A percentile compares a stretch with the other conserved stretches of the same genome.
phyloP scores from a whole-genome alignment of 2,888 invertebrate genomes.

The Pandemis cinnamomeana region DNA sequence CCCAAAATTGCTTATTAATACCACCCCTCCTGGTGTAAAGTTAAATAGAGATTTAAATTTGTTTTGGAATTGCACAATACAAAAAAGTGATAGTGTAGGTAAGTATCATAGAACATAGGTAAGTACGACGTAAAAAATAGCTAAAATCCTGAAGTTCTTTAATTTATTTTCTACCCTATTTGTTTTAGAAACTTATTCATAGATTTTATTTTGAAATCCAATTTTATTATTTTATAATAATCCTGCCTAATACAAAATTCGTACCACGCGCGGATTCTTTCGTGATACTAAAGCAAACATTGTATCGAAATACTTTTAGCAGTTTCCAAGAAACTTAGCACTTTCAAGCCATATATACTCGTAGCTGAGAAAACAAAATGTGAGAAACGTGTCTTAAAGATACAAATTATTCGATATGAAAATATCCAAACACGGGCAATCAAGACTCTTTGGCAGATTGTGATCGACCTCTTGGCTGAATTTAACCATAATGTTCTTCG shows the following conservation, averaged over 20 bases:
- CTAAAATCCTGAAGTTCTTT: too few species aligned
- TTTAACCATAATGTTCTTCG: too few species aligned
- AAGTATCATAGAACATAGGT: too few species aligned
- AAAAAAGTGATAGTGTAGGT: too few species aligned
- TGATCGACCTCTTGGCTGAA: too few species aligned
- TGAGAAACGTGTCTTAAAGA: not conserved
- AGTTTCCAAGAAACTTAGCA: not conserved
- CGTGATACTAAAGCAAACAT: conserved; percentile 1
- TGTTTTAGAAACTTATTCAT: too few species aligned
- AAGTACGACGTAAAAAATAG: too few species aligned
- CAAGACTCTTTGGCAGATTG: too few species aligned
- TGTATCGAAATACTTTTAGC: not conserved
- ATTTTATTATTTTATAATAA: not conserved
- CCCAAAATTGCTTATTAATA: conserved; percentile 58
- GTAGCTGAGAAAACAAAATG: not conserved
- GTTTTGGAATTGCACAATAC: not conserved
- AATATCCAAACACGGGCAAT: too few species aligned
- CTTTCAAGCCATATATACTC: not conserved
- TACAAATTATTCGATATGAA: not conserved
- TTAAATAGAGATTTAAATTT: conserved; percentile 37
- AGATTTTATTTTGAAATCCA: not conserved
- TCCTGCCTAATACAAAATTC: not conserved
- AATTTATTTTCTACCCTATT: too few species aligned
- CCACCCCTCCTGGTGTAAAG: conserved; percentile 41
- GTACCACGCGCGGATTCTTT: not conserved